Conservation (phyloP, 2,113 vertebrate genomes). For the Perca fluviatilis region DNA sequence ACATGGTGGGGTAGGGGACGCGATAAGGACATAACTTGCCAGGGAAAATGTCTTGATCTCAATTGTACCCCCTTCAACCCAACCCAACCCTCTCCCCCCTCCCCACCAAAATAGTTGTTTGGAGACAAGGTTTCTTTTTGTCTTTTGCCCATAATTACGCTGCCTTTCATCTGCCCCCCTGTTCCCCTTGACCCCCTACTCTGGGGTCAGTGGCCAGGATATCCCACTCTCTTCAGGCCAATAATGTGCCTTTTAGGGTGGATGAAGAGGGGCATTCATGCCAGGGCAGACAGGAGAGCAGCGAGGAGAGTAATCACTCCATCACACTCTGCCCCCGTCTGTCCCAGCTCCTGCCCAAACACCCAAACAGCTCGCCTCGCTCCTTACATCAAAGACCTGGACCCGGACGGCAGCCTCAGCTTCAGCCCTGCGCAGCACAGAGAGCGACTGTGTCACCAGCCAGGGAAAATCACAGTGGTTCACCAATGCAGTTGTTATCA, state of each 20-base stretch:
- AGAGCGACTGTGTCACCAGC: slow-evolving; percentile 67
- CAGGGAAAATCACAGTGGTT: slow-evolving; percentile 36
- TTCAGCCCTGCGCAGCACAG: slow-evolving; percentile 61
- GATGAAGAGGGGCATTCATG: slow-evolving; percentile 88
- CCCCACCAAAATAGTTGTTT: slow-evolving; percentile 88
- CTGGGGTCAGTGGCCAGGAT: slow-evolving; percentile 87
- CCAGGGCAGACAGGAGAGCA: slow-evolving; percentile 82
- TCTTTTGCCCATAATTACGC: slow-evolving; percentile 84
- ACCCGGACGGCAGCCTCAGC: slow-evolving; percentile 59
- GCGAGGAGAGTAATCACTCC: slow-evolving; percentile 85
- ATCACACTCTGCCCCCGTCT: slow-evolving; percentile 83
- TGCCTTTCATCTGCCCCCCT: slow-evolving; percentile 87
- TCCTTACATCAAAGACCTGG: slow-evolving; percentile 82
- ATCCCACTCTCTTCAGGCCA: slow-evolving; percentile 85
- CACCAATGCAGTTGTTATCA: slow-evolving; percentile 35
- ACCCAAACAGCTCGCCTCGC: slow-evolving; percentile 80
- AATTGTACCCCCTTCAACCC: slow-evolving; percentile 65
- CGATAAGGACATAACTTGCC: slow-evolving; percentile 79
- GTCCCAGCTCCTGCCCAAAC: slow-evolving; percentile 82
- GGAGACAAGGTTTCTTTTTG: slow-evolving; percentile 88
- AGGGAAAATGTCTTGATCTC: slow-evolving; percentile 84
- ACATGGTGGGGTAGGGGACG: slow-evolving; percentile 62
- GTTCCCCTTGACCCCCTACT: slow-evolving; percentile 85
- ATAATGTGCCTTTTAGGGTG: slow-evolving; percentile 88
- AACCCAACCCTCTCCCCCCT: slow-evolving; percentile 59